phyloP scores from a whole-genome alignment of 2,888 invertebrate genomes.

The Pogonocherus hispidulus region DNA sequence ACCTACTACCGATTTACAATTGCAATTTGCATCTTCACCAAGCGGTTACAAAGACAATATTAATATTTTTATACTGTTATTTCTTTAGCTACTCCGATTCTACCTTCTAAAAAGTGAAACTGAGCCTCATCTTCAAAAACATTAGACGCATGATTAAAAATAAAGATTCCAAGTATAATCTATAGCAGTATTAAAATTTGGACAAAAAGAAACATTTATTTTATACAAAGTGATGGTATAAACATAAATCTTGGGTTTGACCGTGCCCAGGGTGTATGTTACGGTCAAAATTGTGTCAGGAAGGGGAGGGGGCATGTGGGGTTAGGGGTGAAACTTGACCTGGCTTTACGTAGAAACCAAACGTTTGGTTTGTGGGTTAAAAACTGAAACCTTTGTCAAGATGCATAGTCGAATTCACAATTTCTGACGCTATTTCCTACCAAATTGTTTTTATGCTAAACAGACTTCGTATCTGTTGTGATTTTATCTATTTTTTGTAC shows the following conservation, averaged over 20 bases:
- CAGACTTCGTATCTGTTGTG: conserved; percentile 3
- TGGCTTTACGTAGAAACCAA: conserved; percentile 12
- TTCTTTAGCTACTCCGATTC: too few species aligned
- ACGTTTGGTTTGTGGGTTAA: conserved; percentile 1
- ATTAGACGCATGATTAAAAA: too few species aligned
- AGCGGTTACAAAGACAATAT: too few species aligned
- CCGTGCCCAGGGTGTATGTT: background rate
- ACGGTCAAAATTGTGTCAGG: background rate
- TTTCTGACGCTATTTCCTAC: background rate
- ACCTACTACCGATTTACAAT: too few species aligned
- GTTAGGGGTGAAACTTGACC: conserved; percentile 8
- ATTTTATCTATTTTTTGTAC: conserved; percentile 3
- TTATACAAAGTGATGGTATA: background rate
- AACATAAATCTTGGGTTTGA: conserved; percentile 6
- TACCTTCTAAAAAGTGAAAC: too few species aligned
- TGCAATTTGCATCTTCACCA: too few species aligned
- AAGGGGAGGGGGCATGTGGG: too few species aligned
- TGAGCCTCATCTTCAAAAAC: too few species aligned
- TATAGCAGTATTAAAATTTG: too few species aligned
- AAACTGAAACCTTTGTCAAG: conserved; percentile 13
- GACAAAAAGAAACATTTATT: too few species aligned
- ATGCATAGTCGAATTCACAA: conserved; percentile 14
- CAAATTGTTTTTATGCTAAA: conserved; percentile 23
- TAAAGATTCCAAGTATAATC: too few species aligned
- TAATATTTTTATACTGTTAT: too few species aligned